phyloP scores from a whole-genome alignment of 1,140 invertebrate species.

The Zaprionus kolodkinae region DNA sequence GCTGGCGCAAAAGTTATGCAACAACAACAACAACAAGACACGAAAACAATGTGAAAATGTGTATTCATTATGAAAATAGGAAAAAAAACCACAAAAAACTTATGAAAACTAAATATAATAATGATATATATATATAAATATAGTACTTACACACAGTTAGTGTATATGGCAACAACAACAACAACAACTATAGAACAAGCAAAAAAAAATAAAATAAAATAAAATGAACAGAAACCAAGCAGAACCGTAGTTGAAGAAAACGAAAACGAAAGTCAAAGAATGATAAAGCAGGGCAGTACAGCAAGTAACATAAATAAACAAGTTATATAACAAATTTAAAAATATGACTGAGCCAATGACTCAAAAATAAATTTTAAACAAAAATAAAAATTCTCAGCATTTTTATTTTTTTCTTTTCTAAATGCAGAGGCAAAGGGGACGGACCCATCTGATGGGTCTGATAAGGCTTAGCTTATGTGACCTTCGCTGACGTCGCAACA shows the following conservation, averaged over 20 bases:
- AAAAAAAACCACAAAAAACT: slow-evolving; percentile 16
- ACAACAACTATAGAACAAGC: slow-evolving; percentile 36
- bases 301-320: slow-evolving; percentile 43
- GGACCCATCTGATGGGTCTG: neutral
- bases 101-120: slow-evolving; percentile 20
- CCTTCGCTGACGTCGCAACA: neutral
- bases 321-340: slow-evolving; percentile 72
- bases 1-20: slow-evolving; percentile 8
- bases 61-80: slow-evolving; percentile 49
- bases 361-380: slow-evolving; percentile 79
- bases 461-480: neutral
- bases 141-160: slow-evolving; percentile 15
- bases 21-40: slow-evolving; percentile 28
- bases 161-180: slow-evolving; percentile 23
- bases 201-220: slow-evolving; percentile 2
- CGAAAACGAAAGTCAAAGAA: neutral
- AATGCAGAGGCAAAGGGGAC: slow-evolving; percentile 51
- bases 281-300: slow-evolving; percentile 16
- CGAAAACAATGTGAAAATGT: slow-evolving; percentile 32
- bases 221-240: slow-evolving; percentile 6
- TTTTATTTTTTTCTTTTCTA: slow-evolving; percentile 26
- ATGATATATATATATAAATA: slow-evolving; percentile 21
- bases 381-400: slow-evolving; percentile 38
- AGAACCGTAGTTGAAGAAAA: neutral
- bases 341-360: slow-evolving; percentile 79